Percentiles rank a stretch among this genome's conserved stretches.
Conservation (phyloP, 2,797 vertebrate species). For the Sebastes melanostomus region DNA sequence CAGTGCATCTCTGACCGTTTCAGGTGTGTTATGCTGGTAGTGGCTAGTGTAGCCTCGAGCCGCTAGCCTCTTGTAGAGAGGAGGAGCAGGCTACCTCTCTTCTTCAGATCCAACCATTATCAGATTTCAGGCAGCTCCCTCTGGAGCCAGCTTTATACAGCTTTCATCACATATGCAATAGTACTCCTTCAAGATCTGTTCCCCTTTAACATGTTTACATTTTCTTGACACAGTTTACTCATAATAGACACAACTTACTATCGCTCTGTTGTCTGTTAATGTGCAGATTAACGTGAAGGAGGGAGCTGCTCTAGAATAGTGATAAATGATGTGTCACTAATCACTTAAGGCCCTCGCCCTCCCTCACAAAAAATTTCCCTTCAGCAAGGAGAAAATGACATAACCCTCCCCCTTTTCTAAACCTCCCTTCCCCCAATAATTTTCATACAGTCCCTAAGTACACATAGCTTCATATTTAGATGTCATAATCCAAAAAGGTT, state of each 20-base stretch:
- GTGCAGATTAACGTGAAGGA: not conserved
- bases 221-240: not conserved
- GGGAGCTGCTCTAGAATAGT: not conserved
- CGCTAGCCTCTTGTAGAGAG: not conserved
- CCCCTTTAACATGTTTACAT: not conserved
- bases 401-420: not conserved
- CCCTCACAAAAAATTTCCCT: not conserved
- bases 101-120: not conserved
- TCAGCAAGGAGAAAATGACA: not conserved
- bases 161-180: no score
- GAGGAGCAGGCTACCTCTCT: not conserved
- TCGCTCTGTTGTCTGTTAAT: not conserved
- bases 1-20: not conserved
- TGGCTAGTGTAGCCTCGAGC: not conserved
- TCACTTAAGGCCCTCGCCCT: not conserved
- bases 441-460: not conserved
- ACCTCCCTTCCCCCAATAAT: not conserved
- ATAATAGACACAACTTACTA: not conserved
- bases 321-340: not conserved
- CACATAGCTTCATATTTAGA: not conserved
- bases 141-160: not conserved
- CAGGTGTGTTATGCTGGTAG: not conserved
- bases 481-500: not conserved
- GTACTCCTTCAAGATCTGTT: not conserved
- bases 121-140: not conserved